Base-by-base conservation (phyloP, 2,888 invertebrate species). In the Latheticus oryzae region DNA sequence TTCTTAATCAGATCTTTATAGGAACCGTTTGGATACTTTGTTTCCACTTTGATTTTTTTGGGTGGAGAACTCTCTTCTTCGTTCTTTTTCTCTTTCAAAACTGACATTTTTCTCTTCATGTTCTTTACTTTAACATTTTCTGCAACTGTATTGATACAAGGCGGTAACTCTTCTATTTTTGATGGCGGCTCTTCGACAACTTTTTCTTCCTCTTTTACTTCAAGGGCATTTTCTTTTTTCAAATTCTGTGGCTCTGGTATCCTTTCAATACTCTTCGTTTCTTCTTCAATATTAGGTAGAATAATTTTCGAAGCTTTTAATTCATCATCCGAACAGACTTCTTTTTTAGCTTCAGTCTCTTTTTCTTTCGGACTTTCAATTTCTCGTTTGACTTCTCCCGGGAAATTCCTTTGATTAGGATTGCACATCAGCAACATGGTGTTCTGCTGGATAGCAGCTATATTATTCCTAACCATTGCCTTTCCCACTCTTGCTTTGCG, bases 401-500 rank as follows among this genome's bases (percentile, higher is more conserved):
- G 63, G 32, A 61, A 68, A 26, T 70, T 64, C 26, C 37, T 61
- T 23, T 73, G 71, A 16, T 61, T 60, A 1, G 74, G 70, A 37
- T 79, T 78, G 66, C 79, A 80, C 79, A 80, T 79, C 19, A 85
- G 68, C 0, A 85, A 75, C 64, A 83, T 79, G n/a, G 80, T 81
- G 26, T 83, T 84, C 61, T 82, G 82, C 35, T 73, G 71, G 48
- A 81, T 81, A n/a, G 81, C 81, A 3, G 79, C 83, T 40, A 85
- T 80, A 13, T 83, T 83, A 65, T 86, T 84, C 11, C 88, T 79
- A 4, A 87, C 88, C 86, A 88, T 88, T 16, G 83, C 86, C 73
- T 89, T 89, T 37, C 85, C 84, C 40, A 85, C 78, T 45, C 85
- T 79, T 16, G 84, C 84, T 69, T 82, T 83, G 23, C 83, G 75